Evolutionary conservation across 2,888 invertebrate species (phyloP), one percentile per base, ranked within the genome.

Genomic region (Euplexia lucipara): DNA sequence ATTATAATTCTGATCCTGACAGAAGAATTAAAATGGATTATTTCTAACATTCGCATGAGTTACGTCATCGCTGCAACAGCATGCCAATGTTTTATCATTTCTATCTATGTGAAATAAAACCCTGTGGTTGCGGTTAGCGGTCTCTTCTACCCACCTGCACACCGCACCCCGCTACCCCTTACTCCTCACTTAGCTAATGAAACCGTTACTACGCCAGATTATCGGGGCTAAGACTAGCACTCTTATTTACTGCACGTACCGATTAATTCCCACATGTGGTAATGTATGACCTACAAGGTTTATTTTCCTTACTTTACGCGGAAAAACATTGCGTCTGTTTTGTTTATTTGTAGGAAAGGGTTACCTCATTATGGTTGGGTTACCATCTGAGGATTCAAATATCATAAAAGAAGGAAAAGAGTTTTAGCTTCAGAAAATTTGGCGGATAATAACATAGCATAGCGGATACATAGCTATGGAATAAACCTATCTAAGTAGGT

Each of bases 181-280:
- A 5, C 44, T 57, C 37, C 52, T 9, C 74, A 78, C 68, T 81
- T 78, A 81, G 81, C 75, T 78, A 79, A 79, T 79, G 78, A 79
- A 78, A 67, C 78, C 78, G 30, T 65, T 16, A 44, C 65, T 34
- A 51, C 7, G 57, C 49, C 37, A 58, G 62, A 73, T 63, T 71
- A 71, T 56, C 61, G 22, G 60, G n/a, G 34, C 39, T 49, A 51
- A 63, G 52, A 20, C 66, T 34, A 37, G 41, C 20, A 44, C 64
- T 68, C 59, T 71, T 67, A 75, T 79, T 75, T 78, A 78, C 47
- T 61, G 35, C 64, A 60, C 52, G 66, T 47, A 53, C 51, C n/a
- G 37, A 58, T 66, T 65, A 47, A 71, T 61, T 71, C 61, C 71
- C 62, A 53, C 44, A 45, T 20, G 41, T 12, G 42, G 45, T 57